A percentile compares a stretch with the other conserved stretches of the same genome.
Conservation (phyloP, 2,113 vertebrate species). For the Chloropsis hardwickii region DNA sequence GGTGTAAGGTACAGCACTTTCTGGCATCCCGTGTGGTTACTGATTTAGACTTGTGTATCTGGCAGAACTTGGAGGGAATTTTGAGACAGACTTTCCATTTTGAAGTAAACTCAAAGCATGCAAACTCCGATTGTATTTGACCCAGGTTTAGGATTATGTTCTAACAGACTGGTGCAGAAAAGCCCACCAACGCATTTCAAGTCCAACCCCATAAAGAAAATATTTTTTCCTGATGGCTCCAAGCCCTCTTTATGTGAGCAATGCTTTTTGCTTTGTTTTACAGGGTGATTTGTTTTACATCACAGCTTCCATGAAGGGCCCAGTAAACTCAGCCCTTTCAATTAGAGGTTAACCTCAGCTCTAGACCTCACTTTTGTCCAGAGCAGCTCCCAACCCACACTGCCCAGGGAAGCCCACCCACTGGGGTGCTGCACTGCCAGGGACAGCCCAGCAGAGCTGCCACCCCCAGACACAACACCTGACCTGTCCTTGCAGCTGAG, state of each 20-base stretch:
- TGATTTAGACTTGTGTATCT: neutral
- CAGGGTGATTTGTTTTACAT: neutral
- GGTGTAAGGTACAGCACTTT: neutral
- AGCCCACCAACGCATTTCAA: neutral
- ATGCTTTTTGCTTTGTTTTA: neutral
- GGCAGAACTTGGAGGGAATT: slow-evolving; percentile 27
- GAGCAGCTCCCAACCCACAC: neutral
- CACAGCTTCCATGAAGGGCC: neutral
- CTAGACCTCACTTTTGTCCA: neutral
- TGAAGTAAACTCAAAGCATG: neutral
- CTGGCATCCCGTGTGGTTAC: neutral
- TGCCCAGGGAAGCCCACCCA: neutral
- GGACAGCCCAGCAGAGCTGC: neutral
- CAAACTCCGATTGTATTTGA: neutral
- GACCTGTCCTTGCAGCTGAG: neutral
- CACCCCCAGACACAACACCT: neutral
- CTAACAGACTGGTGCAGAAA: neutral
- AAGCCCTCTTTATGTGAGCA: neutral
- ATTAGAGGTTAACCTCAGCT: neutral
- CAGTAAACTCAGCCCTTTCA: neutral
- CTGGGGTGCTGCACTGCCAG: neutral
- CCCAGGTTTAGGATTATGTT: neutral
- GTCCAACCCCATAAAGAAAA: neutral
- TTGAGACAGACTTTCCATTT: slow-evolving; percentile 8
- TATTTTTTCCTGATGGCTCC: neutral